These are phyloP conservation scores for Meganola albula DNA, from an alignment of 2,888 invertebrate species.

Conservation along the genomic window DNA sequence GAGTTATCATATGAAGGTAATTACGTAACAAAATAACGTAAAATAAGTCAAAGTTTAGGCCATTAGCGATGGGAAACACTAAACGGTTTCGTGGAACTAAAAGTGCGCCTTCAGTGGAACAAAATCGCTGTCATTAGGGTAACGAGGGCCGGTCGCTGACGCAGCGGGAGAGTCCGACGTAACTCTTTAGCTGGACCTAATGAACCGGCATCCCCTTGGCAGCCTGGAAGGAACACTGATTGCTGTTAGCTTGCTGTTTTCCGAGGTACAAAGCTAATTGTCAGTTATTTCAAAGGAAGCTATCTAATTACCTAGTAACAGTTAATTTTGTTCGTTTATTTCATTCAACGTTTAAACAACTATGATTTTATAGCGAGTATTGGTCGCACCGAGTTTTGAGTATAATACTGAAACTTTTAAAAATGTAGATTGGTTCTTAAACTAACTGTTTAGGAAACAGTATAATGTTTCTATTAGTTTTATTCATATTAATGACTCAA, in stretches of 20 bases:
- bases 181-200: conserved; percentile 65
- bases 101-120: conserved; percentile 62
- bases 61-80: conserved; percentile 66
- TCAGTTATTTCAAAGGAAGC: too few species aligned
- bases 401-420: too few species aligned
- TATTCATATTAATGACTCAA: too few species aligned
- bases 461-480: too few species aligned
- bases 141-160: conserved; percentile 68
- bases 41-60: conserved; percentile 54
- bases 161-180: conserved; percentile 54
- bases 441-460: too few species aligned
- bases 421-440: too few species aligned
- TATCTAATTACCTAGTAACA: too few species aligned
- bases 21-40: conserved; percentile 55
- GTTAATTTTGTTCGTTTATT: too few species aligned
- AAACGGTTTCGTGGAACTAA: conserved; percentile 63
- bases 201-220: conserved; percentile 59
- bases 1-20: conserved; percentile 37
- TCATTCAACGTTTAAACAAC: too few species aligned
- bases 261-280: conserved; percentile 35
- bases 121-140: conserved; percentile 74
- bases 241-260: conserved; percentile 39
- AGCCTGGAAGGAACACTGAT: conserved; percentile 41
- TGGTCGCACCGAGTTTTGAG: too few species aligned
- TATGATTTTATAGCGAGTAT: too few species aligned